phyloP scores from a whole-genome alignment of 2,797 vertebrate genomes.

The Acanthis flammea region DNA sequence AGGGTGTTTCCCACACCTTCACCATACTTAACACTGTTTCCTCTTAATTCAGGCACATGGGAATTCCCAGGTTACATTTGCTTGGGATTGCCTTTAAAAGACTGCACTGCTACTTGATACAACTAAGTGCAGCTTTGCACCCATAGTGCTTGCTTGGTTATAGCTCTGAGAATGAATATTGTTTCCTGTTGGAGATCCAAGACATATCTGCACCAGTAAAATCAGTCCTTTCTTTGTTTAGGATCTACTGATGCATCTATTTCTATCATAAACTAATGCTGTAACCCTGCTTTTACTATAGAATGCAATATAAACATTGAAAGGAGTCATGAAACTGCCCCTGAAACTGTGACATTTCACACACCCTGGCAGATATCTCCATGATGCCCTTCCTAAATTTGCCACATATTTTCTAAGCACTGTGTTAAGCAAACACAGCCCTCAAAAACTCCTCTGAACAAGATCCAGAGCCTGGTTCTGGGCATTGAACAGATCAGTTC shows the following conservation, averaged over 20 bases:
- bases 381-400: not conserved
- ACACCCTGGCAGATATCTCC: not conserved
- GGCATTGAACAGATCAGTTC: accelerated
- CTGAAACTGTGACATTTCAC: not conserved
- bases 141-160: not conserved
- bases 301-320: not conserved
- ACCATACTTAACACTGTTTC: not conserved
- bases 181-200: not conserved
- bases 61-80: not conserved
- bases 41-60: not conserved
- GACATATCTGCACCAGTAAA: not conserved
- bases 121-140: not conserved
- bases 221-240: not conserved
- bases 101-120: not conserved
- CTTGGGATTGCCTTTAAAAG: not conserved
- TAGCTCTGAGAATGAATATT: not conserved
- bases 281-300: not conserved
- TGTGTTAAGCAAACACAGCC: not conserved
- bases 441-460: not conserved
- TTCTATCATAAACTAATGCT: not conserved
- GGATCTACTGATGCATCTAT: not conserved
- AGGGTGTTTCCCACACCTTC: not conserved
- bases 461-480: not conserved
- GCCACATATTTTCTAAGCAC: not conserved
- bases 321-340: not conserved